Base-by-base conservation (phyloP, 2,113 vertebrate species). In the Entelurus aequoreus region DNA sequence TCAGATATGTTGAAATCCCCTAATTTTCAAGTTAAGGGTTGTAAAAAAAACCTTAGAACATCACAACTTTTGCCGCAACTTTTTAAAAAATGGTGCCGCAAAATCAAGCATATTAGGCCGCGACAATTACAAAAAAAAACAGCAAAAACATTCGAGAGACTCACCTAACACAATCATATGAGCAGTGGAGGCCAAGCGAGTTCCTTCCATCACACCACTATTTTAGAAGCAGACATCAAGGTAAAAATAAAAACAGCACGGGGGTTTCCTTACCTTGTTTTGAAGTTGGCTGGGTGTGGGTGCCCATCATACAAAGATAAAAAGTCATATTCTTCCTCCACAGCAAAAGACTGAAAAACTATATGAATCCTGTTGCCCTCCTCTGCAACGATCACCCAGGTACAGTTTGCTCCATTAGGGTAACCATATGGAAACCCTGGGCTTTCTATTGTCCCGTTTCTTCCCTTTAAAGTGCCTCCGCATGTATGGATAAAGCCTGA, bases 241-340 rank as follows among this genome's bases (percentile, higher is more conserved):
- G 60, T 68, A 55, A 35, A 59, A 62, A 50, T 51, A 57, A 50
- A 21, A 53, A 0, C 28, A 28, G 28, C 28, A 28, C 1, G 28
- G 28, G 28, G 28, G 1, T 47, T 60, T 68, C 67, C 88, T 93
- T 90, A 95, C 97, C 95, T 98, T 69, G 94, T 96, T 76, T 94
- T 93, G 85, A 98, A 96, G 91, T 98, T 96, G 60, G 92, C 90
- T 65, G 96, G 95, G 75, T 97, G 94, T 71, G 97, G 94, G 83
- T 95, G 94, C 6, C 97, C 97, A 53, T 99, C 95, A 76, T 98
- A 99, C 78, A 99, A 89, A 78, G 96, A 98, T 89, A 99, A 92
- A 93, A 98, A 97, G 89, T 99, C 97, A 63, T 98, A 99, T 90
- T 99, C 96, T 89, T 99, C 96, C 90, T 99, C 97, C 87, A 99